A percentile compares a stretch with the other conserved stretches of the same genome.
These are phyloP conservation scores for Berghia stephanieae DNA, from an alignment of 1,140 invertebrate genomes.

Conservation along the genomic window DNA sequence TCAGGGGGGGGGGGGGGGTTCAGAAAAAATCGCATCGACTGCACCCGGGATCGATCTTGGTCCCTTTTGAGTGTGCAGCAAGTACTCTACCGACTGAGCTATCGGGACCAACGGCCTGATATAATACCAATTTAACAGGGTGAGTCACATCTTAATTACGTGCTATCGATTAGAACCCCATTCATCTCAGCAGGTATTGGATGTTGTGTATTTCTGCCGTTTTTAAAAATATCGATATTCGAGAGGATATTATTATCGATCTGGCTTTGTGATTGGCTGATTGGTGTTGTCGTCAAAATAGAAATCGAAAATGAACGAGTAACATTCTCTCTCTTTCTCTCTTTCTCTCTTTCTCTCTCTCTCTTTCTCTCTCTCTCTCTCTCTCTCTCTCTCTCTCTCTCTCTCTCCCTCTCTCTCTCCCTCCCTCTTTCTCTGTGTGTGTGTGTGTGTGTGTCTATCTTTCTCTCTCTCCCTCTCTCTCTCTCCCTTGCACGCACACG, in stretches of 20 bases:
- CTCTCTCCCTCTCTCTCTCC: slow-evolving; percentile 6
- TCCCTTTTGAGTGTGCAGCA: no score
- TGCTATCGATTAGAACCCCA: no score
- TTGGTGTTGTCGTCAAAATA: not conserved
- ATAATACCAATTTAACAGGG: no score
- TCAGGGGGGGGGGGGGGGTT: no score
- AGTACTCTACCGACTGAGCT: no score
- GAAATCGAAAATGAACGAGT: not conserved
- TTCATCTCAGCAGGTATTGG: no score
- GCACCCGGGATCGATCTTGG: no score
- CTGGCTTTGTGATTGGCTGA: not conserved
- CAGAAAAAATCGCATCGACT: no score
- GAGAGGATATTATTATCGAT: not conserved
- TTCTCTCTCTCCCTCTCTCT: not conserved
- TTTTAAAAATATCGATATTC: not conserved
- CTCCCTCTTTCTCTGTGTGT: not conserved
- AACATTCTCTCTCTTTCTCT: not conserved
- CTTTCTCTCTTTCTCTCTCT: not conserved
- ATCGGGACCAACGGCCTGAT: no score
- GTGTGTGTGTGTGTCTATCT: not conserved
- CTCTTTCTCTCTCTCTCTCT: not conserved
- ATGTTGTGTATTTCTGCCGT: no score
- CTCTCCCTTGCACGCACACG: not conserved
- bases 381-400: not conserved
- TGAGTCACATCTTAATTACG: no score